phyloP scores from a whole-genome alignment of 2,797 vertebrate species.

The Streptopelia turtur region DNA sequence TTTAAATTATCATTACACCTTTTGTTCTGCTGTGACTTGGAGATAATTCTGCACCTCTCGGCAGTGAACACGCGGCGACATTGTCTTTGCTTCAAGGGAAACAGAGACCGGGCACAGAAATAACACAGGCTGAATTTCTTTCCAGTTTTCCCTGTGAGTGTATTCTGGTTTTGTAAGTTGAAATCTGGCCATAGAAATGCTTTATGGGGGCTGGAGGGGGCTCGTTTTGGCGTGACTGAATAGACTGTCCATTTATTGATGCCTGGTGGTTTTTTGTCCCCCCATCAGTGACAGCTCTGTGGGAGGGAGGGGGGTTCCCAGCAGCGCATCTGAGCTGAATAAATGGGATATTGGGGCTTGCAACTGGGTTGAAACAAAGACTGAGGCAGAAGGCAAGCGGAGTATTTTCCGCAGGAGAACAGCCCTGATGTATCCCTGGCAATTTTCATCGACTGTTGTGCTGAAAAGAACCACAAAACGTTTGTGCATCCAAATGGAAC shows the following conservation, averaged over 20 bases:
- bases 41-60: neutral
- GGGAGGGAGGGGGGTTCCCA: neutral
- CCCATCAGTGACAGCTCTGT: neutral
- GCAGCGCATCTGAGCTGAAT: neutral
- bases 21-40: neutral
- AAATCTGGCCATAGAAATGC: neutral
- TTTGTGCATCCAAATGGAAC: neutral
- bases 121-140: neutral
- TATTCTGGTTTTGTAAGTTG: neutral
- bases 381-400: neutral
- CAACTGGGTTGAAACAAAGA: constrained; percentile 3
- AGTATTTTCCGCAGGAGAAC: neutral
- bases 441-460: neutral
- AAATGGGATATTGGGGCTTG: neutral
- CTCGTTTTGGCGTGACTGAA: neutral
- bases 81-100: neutral
- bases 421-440: neutral
- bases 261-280: neutral
- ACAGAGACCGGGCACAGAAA: neutral
- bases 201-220: neutral
- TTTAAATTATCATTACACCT: neutral
- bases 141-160: neutral
- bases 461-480: neutral
- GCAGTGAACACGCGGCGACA: rapidly evolving
- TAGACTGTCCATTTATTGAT: neutral